Evolutionary conservation across 2,113 vertebrate genomes (phyloP).

Genomic region (Lepus timidus): DNA sequence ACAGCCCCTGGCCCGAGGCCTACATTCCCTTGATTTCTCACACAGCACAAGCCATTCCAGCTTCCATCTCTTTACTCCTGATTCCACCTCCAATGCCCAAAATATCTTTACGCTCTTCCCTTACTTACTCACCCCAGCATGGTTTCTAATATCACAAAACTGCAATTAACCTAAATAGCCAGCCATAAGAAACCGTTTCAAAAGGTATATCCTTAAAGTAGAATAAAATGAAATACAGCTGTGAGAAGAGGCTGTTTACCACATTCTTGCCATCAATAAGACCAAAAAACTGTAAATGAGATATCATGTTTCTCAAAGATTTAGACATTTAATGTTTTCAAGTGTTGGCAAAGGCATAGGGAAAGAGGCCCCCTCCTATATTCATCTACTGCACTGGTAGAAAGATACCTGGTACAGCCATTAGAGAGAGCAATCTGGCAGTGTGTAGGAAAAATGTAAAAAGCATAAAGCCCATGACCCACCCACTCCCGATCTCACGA

Average conservation of each 20-base stretch:
- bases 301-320: conserved; percentile 12
- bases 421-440: neutral
- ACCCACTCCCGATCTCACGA: conserved; percentile 40
- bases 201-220: conserved; percentile 29
- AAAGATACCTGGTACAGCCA: neutral
- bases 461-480: conserved; percentile 27
- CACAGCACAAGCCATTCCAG: conserved; percentile 36
- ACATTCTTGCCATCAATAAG: conserved; percentile 40
- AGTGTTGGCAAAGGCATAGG: neutral
- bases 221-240: conserved; percentile 44
- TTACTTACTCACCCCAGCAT: neutral
- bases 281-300: conserved; percentile 31
- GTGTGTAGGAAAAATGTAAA: conserved; percentile 33
- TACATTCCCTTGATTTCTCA: conserved; percentile 37
- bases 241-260: conserved; percentile 30
- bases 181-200: conserved; percentile 58
- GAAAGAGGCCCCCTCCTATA: neutral
- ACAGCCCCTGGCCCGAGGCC: neutral
- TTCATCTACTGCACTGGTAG: neutral
- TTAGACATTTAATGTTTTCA: conserved; percentile 33
- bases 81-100: conserved; percentile 21
- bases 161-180: conserved; percentile 26
- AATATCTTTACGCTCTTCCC: conserved; percentile 43
- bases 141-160: conserved; percentile 28
- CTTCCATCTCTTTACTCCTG: conserved; percentile 1